Evolutionary conservation across 1,140 invertebrate genomes (phyloP).

Genomic region (Stenopsyche tienmushanensis): DNA sequence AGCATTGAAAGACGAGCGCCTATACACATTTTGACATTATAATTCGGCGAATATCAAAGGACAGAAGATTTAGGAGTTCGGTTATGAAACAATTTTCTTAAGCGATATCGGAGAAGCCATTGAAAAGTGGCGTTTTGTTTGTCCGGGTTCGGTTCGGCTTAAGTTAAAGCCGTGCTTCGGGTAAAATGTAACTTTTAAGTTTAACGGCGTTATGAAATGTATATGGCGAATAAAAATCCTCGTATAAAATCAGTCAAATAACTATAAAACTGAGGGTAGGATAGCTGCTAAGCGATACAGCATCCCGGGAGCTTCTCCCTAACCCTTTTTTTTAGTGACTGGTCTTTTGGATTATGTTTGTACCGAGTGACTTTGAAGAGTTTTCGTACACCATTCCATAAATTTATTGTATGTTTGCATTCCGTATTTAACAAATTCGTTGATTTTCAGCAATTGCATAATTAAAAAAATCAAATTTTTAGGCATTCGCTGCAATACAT

Average conservation of each 20-base stretch:
- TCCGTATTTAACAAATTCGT: no score
- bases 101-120: constrained; percentile 26
- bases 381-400: no score
- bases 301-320: background rate
- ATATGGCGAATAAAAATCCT: constrained; percentile 36
- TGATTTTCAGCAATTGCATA: no score
- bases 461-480: no score
- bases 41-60: constrained; percentile 20
- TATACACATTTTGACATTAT: no score
- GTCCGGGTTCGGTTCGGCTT: constrained; percentile 15
- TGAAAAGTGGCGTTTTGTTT: constrained; percentile 23
- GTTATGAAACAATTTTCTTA: constrained; percentile 31
- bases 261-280: constrained; percentile 17
- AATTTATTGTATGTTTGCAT: no score
- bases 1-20: no score
- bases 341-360: no score
- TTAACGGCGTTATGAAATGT: constrained; percentile 38
- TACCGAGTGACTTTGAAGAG: no score
- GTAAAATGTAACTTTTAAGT: constrained; percentile 34
- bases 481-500: no score
- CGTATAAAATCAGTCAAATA: constrained; percentile 37
- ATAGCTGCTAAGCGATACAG: background rate
- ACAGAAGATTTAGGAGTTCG: constrained; percentile 5
- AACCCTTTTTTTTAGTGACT: background rate
- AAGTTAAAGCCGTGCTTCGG: constrained; percentile 12